Percentiles rank a stretch among this genome's conserved stretches.
Evolutionary conservation across 2,888 invertebrate genomes (phyloP).

Genomic region (Caradrina kadenii): DNA sequence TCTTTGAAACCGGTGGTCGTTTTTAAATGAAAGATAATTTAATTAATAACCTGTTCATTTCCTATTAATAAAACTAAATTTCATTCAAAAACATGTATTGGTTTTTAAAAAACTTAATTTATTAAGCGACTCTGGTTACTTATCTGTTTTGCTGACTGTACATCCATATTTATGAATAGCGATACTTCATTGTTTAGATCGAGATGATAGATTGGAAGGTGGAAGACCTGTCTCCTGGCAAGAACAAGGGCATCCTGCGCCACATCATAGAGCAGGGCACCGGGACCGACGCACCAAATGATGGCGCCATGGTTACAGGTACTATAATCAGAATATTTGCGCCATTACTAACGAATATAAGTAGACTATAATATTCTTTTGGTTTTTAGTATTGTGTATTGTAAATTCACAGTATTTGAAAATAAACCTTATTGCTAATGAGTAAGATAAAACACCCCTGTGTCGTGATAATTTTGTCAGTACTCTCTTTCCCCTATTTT

Average conservation of each 20-base stretch:
- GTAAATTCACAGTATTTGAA: not conserved
- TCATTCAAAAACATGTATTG: too few species aligned
- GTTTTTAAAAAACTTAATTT: too few species aligned
- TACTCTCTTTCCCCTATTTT: conserved; percentile 14
- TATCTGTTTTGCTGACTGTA: too few species aligned
- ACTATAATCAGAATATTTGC: conserved; percentile 57
- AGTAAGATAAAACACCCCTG: not conserved
- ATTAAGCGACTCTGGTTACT: too few species aligned
- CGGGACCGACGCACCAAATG: conserved; percentile 94
- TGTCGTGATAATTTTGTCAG: not conserved
- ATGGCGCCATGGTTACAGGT: conserved; percentile 96
- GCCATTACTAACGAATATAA: too few species aligned
- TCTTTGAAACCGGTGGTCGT: too few species aligned
- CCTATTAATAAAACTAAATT: too few species aligned
- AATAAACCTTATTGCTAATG: conserved; percentile 10
- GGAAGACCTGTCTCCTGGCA: conserved; percentile 96
- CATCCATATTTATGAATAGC: not conserved
- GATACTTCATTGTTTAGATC: conserved; percentile 88
- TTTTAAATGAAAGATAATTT: too few species aligned
- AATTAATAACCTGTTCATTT: too few species aligned
- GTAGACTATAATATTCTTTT: not conserved
- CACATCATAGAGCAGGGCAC: conserved; percentile 93
- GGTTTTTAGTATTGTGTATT: conserved; percentile 1
- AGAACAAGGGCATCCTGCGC: conserved; percentile 95
- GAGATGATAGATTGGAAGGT: conserved; percentile 96